Base-by-base conservation (phyloP, 2,888 invertebrate species). In the Elysia crispata region DNA sequence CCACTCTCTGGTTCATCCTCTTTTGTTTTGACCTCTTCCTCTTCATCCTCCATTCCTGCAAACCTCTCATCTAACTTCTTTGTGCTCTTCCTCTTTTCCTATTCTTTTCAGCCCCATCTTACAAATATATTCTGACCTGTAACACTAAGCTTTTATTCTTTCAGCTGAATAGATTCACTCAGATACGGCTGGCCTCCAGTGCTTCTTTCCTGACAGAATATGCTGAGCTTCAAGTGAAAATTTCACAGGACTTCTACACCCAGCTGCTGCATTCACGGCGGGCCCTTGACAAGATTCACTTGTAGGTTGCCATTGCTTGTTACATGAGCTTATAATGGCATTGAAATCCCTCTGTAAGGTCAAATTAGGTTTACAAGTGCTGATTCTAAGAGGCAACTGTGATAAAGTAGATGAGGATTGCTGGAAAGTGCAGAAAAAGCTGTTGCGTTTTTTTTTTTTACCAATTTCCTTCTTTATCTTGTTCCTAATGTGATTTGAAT, bases 141-240 rank as follows among this genome's bases (percentile, higher is more conserved):
- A 5, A 69, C 20, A 15, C 18, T 67, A 23, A 8, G 23, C 57
- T 79, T 70, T 73, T 81, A 64, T 78, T 54, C 72, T 86, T 85
- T 77, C 85, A 89, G 89, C 79, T 89, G 74, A 88, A 87, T 74
- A 57, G 81, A 13, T 89, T 90, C 79, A 85, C 89, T 28, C 90
- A 88, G 41, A 86, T 89, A 76, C 82, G 89, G 73, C 82, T 89
- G 60, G 69, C 87, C 31, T 83, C 88, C 18, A 88, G 89, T 77
- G 87, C 89, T 72, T 90, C 91, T 49, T 87, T 87, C n/a, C 81
- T 92, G 69, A 82, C 86, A n/a, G 77, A 84, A 18, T 91, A 87
- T 84, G 88, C 90, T 0, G 91, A 92, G 83, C 88, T 90, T 5
- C 91, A 91, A 79, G 87, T 91, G 62, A 90, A 89, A 77, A 90